phyloP scores from a whole-genome alignment of 2,113 vertebrate genomes.

The Gallinago undulata region DNA sequence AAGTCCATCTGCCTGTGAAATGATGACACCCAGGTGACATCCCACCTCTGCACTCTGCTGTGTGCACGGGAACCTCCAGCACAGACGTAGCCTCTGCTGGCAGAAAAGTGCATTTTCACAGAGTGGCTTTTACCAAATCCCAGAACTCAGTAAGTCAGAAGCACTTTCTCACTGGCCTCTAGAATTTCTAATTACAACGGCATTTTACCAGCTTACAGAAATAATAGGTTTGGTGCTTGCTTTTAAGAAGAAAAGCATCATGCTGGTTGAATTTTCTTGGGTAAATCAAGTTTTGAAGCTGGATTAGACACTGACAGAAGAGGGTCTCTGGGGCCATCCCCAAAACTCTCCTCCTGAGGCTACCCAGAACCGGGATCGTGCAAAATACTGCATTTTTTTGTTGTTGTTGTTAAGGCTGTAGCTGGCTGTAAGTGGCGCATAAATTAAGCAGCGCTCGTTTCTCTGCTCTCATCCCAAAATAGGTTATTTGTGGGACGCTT shows the following conservation, averaged over 20 bases:
- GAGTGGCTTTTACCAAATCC: neutral
- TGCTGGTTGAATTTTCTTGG: neutral
- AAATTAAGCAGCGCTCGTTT: neutral
- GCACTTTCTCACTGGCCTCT: neutral
- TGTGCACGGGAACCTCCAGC: neutral
- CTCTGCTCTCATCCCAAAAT: neutral
- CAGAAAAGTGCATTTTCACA: neutral
- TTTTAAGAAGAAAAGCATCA: neutral
- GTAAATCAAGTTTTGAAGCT: neutral
- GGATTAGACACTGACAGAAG: neutral
- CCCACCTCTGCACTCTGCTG: accelerated
- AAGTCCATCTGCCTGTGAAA: neutral
- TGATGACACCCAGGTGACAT: neutral
- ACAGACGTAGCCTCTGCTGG: neutral
- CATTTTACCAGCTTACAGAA: neutral
- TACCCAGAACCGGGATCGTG: neutral
- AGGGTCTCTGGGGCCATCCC: neutral
- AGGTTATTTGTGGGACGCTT: neutral
- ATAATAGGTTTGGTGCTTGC: neutral
- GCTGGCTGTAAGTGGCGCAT: neutral
- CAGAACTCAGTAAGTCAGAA: neutral
- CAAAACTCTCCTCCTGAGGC: accelerated
- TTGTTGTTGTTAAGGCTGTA: neutral
- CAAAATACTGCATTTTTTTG: neutral
- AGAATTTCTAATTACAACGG: accelerated